Percentiles rank a stretch among this genome's conserved stretches.
phyloP scores from a whole-genome alignment of 2,888 invertebrate species.

The Petrolisthes cinctipes region DNA sequence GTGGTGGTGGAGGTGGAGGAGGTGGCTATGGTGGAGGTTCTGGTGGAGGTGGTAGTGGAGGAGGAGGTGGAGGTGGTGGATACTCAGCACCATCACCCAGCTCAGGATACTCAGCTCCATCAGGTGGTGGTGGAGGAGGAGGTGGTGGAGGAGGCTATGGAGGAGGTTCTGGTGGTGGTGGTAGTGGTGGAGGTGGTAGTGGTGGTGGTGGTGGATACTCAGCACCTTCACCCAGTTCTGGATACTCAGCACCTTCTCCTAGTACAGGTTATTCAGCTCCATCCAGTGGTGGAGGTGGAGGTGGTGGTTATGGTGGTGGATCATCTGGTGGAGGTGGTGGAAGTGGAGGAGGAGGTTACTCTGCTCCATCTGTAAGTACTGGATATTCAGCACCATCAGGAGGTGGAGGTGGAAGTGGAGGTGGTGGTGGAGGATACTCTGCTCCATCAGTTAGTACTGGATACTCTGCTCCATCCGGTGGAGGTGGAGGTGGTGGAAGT shows the following conservation, averaged over 20 bases:
- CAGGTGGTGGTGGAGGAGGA: not conserved
- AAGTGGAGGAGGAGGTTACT: too few relatives aligned
- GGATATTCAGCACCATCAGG: not conserved
- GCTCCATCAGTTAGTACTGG: too few relatives aligned
- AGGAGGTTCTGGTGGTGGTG: not conserved
- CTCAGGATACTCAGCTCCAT: not conserved
- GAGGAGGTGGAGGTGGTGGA: not conserved
- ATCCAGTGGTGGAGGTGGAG: not conserved
- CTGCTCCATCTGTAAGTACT: not conserved
- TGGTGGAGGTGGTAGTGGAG: not conserved
- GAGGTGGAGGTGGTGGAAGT: not conserved
- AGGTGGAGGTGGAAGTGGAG: not conserved
- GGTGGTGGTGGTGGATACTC: slow-evolving; percentile 8
- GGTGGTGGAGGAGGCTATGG: slow-evolving; percentile 7
- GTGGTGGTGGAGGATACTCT: not conserved
- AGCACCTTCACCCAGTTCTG: not conserved
- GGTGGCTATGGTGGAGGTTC: not conserved
- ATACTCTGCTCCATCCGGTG: too few relatives aligned
- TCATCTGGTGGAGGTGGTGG: too few relatives aligned
- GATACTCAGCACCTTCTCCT: not conserved
- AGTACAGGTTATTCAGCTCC: not conserved
- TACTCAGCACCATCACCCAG: not conserved
- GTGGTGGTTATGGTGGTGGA: not conserved
- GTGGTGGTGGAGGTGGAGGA: not conserved
- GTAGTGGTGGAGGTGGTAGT: not conserved